Evolutionary conservation across 2,888 invertebrate species (phyloP).

Genomic region (Hemithea aestivaria): DNA sequence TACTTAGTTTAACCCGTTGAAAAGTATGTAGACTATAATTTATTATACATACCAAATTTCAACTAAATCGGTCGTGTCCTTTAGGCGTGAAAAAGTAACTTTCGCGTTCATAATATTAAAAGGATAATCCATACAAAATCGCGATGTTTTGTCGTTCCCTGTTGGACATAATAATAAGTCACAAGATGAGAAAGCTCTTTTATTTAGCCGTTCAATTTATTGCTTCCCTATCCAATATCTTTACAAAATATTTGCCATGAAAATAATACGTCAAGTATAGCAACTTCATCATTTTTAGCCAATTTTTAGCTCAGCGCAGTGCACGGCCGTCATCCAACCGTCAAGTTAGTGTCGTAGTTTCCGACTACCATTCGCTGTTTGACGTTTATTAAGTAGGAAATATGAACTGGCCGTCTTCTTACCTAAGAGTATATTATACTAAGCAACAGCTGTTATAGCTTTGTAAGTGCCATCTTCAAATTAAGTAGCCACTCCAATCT

Average conservation of each 20-base stretch:
- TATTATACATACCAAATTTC: no score
- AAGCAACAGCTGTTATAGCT: conserved; percentile 40
- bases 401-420: conserved; percentile 37
- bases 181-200: no score
- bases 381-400: conserved; percentile 66
- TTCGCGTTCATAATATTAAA: no score
- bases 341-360: conserved; percentile 61
- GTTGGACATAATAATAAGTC: no score
- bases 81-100: no score
- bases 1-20: no score
- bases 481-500: conserved; percentile 7
- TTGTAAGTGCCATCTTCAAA: conserved; percentile 22
- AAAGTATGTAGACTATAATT: no score
- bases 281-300: conserved; percentile 54
- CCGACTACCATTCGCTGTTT: conserved; percentile 31
- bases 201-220: no score
- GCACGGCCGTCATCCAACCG: conserved; percentile 44
- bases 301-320: conserved; percentile 18
- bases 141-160: no score
- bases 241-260: conserved; percentile 27
- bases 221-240: conserved; percentile 7
- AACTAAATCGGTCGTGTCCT: no score
- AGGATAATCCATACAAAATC: no score
- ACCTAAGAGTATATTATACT: conserved; percentile 32
- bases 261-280: conserved; percentile 32